Base-by-base conservation (phyloP, 2,113 vertebrate genomes). In the Leptobrachium leishanense region DNA sequence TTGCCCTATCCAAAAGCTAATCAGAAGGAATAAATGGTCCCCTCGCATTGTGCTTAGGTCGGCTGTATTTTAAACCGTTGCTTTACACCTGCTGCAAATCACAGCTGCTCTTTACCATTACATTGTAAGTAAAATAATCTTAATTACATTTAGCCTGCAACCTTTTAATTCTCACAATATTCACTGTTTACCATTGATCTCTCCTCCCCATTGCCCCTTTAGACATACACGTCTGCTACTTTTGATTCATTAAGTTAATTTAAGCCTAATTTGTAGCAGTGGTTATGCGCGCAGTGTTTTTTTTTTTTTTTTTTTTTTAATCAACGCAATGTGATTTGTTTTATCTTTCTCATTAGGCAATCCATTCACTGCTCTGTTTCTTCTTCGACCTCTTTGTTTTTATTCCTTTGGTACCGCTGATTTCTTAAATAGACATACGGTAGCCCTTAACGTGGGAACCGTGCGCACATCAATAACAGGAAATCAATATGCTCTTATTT, bases 261-360 rank as follows among this genome's bases (percentile, higher is more conserved):
- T 8, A 59, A 59, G 55, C 13, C 10, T 12, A 11, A 59, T 59
- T 59, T 59, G 55, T 59, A 15, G 55, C 10, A 59, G 13, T 12
- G 13, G 55, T 13, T 15, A 13, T 59, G 55, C 13, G 13, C 8
- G 46, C 8, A 8, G 8, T 4, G 46, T 5, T 50, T 50, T 31
- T 31, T 31, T 54, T 11, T 59, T 59, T 5, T 50, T 50, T 31
- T 31, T 31, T 54, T 11, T 59, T 59, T 59, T 59, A 59, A 59
- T 59, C 13, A 59, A 11, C 55, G 4, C 55, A 15, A 3, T 2
- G 55, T 2, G 55, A 59, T 59, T 15, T 59, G 55, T 59, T 59
- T 59, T 59, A 59, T 59, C 55, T 59, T 50, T 70, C 68, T 70
- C 68, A 50, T 70, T 70, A 70, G 31, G 43, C 5, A 46, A 46